These are phyloP conservation scores for Myotis lucifugus DNA, from an alignment of 2,113 vertebrate species.

Conservation along the genomic window DNA sequence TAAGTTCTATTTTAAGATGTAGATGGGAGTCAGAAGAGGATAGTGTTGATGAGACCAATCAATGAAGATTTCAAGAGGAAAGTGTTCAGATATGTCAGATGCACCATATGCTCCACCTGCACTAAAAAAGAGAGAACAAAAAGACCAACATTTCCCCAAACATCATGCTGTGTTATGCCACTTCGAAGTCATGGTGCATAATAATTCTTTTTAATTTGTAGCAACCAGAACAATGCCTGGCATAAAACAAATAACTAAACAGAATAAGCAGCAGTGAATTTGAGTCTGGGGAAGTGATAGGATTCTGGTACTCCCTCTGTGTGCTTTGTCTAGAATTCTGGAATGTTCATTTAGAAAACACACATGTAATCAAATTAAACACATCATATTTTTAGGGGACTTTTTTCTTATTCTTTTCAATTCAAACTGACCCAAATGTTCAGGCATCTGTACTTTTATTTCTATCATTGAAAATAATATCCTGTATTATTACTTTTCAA, in stretches of 20 bases:
- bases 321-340: not conserved
- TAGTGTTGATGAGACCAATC: not conserved
- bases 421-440: not conserved
- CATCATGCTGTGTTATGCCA: not conserved
- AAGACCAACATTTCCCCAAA: not conserved
- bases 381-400: not conserved
- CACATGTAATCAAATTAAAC: not conserved
- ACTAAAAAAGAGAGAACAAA: not conserved
- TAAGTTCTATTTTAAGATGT: not conserved
- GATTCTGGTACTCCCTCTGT: not conserved
- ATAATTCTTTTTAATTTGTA: not conserved
- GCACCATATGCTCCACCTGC: not conserved
- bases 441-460: not conserved
- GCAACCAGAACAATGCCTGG: not conserved
- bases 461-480: not conserved
- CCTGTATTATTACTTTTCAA: not conserved
- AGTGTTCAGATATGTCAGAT: not conserved
- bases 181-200: not conserved
- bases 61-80: not conserved
- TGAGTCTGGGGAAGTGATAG: accelerated
- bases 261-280: not conserved
- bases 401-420: not conserved
- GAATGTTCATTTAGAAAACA: not conserved
- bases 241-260: not conserved
- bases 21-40: not conserved